These are phyloP conservation scores for Zaprionus vittiger DNA, from an alignment of 1,140 invertebrate species.

Conservation along the genomic window DNA sequence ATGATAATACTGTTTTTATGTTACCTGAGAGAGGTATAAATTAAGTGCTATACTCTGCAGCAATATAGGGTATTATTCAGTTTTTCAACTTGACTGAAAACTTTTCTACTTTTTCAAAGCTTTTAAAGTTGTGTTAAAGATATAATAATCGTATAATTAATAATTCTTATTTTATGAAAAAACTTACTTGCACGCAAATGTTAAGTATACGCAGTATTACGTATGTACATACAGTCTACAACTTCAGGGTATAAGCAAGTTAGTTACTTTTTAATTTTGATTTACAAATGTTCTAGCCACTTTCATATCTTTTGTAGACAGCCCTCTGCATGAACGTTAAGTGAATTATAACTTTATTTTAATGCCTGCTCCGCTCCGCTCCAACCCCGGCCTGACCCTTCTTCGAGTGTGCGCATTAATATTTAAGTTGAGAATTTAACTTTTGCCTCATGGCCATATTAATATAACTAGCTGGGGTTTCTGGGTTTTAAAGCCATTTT, in stretches of 20 bases:
- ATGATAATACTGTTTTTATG: slow-evolving; percentile 33
- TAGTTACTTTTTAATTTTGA: neutral
- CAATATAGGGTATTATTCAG: neutral
- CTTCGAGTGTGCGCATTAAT: slow-evolving; percentile 33
- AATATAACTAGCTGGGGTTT: slow-evolving; percentile 15
- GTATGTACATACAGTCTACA: neutral
- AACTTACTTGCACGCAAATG: neutral
- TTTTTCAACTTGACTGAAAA: neutral
- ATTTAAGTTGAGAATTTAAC: slow-evolving; percentile 38
- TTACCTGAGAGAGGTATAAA: neutral
- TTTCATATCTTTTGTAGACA: slow-evolving; percentile 28
- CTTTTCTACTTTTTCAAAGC: neutral
- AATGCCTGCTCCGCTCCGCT: slow-evolving; percentile 8
- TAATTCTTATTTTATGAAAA: neutral
- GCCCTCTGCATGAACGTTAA: slow-evolving; percentile 30
- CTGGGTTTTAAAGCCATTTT: slow-evolving; percentile 23
- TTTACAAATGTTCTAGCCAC: neutral
- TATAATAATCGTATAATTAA: neutral
- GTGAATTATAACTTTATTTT: slow-evolving; percentile 51
- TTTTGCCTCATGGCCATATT: slow-evolving; percentile 1
- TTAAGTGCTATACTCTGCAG: neutral
- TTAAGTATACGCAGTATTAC: neutral
- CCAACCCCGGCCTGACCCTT: neutral
- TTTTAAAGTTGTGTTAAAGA: neutral
- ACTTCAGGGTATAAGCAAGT: slow-evolving; percentile 1